Base-by-base conservation (phyloP, 2,888 invertebrate species). In the Bimastos eiseni region DNA sequence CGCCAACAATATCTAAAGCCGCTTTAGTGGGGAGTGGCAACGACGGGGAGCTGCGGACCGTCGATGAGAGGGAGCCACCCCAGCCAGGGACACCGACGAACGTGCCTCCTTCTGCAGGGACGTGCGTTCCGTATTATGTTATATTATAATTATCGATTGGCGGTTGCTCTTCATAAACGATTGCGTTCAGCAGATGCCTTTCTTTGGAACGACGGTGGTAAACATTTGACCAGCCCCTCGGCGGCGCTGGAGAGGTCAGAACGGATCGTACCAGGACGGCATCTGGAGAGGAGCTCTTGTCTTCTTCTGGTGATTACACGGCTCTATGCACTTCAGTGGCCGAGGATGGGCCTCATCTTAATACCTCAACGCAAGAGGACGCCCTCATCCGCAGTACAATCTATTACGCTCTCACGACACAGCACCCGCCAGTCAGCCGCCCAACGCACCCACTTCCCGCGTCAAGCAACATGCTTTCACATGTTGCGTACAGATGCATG, bases 291-390 rank as follows among this genome's bases (percentile, higher is more conserved):
- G 11, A 0, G 70, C 70, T 70, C 70, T 70, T 70, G 70, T 70
- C 70, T n/a, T 70, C 70, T n/a, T 70, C 70, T 30, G 70, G 70
- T n/a, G n/a, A 70, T 70, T 70, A 70, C n/a, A n/a, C 70, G n/a
- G 70, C 70, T 70, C 70, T 70, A 70, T 70, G 11, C n/a, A 30
- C 30, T 70, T n/a, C 70, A n/a, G n/a, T n/a, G 11, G 70, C n/a
- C 0, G 70, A 8, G 30, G 70, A 70, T 70, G n/a, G 17, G 70
- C n/a, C 70, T 70, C 24, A 30, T n/a, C 70, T 70, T 70, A 70
- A 70, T 70, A 17, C n/a, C 70, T n/a, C 70, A 70, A n/a, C 70
- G 17, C 8, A 70, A 70, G 70, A 70, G 70, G 70, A 70, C n/a
- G 8, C n/a, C 11, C 70, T n/a, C n/a, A n/a, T 70, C 70, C 70